Percentiles rank a stretch among this genome's conserved stretches.
phyloP scores from a whole-genome alignment of 1,140 invertebrate genomes.

The Solenopsis invicta region DNA sequence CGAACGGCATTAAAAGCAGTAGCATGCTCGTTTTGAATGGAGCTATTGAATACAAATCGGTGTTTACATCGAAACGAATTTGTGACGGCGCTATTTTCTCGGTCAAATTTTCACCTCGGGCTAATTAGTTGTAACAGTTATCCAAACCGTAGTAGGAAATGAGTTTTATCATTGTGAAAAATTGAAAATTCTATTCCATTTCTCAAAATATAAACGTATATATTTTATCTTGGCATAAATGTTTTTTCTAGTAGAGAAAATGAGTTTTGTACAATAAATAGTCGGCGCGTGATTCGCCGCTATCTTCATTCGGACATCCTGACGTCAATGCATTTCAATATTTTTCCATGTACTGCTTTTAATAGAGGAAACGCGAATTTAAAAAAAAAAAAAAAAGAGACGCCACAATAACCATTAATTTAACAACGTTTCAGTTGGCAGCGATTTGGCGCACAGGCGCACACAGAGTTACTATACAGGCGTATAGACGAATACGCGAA shows the following conservation, averaged over 20 bases:
- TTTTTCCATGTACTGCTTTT: neutral
- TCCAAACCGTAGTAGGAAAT: neutral
- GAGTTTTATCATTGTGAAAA: neutral
- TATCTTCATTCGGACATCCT: neutral
- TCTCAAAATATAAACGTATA: conserved; percentile 19
- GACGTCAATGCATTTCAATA: neutral
- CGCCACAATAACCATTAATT: neutral
- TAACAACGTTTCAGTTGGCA: neutral
- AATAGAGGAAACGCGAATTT: neutral
- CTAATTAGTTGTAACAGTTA: neutral
- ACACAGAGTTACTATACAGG: neutral
- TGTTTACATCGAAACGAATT: conserved; percentile 42
- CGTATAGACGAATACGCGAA: neutral
- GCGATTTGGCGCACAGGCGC: neutral
- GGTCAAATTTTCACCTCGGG: neutral
- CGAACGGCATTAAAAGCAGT: conserved; percentile 16
- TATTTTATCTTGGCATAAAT: neutral
- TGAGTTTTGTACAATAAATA: neutral
- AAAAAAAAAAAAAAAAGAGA: neutral
- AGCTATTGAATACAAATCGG: conserved; percentile 48
- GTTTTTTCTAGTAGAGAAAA: neutral
- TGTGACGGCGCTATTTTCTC: neutral
- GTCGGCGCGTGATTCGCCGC: too few relatives aligned
- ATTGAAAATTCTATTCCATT: neutral
- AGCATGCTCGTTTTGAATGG: conserved; percentile 5